Base-by-base conservation (phyloP, 2,113 vertebrate genomes). In the Aphyosemion australe region DNA sequence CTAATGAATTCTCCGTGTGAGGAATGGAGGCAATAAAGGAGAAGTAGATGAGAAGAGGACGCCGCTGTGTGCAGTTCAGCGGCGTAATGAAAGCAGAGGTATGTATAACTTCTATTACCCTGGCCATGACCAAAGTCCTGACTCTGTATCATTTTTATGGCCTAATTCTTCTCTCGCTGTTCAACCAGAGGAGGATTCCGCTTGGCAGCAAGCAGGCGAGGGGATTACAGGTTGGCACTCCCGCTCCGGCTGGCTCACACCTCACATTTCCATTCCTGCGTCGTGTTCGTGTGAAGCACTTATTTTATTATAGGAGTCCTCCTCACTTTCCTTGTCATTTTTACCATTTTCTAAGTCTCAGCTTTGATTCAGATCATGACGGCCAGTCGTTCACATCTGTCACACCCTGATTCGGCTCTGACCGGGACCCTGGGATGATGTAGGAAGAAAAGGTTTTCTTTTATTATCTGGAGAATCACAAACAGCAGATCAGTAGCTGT, bases 61-160 rank as follows among this genome's bases (percentile, higher is more conserved):
- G 42, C 43, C 18, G 60, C 74, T 48, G 66, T 43, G 72, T 69
- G 74, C 55, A 60, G 71, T 49, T 51, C 51, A 6, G 69, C 65
- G 43, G 18, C 37, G 39, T 72, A 82, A 84, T 84, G 64, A 86
- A 84, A 74, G 76, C 69, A 47, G 59, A 61, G 63, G 16, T 59
- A 76, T 84, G 79, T 81, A 53, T 83, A 78, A 84, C 79, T 61
- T 64, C 73, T 73, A 59, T 49, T 64, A 69, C 65, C 55, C 82
- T 49, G 72, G 76, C 80, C 78, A 48, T 49, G 65, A 69, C 59
- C 79, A 57, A 73, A 80, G 71, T 68, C 79, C 65, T 65, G 39
- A 26, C 69, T 83, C 80, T 87, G 83, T 73, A 70, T 90, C 85
- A 90, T 84, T 84, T 88, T 90, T 85, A 90, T 84, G 58, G 71